Percentiles rank a stretch among this genome's conserved stretches.
phyloP scores from a whole-genome alignment of 2,888 invertebrate genomes.

The Synanthedon andrenaeformis region DNA sequence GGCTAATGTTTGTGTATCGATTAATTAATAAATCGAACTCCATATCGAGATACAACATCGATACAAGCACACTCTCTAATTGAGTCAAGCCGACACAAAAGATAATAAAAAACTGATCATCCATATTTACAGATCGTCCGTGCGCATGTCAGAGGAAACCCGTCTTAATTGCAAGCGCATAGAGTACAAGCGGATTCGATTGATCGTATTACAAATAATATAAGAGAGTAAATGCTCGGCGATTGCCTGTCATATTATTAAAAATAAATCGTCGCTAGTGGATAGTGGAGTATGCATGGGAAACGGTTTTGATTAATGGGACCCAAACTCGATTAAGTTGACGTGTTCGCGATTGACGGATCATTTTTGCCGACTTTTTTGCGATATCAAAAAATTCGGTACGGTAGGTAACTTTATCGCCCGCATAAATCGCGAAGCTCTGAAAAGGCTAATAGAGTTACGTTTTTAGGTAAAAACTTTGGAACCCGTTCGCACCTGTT shows the following conservation, averaged over 20 bases:
- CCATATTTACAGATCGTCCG: not conserved
- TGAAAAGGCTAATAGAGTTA: conserved; percentile 21
- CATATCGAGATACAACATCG: conserved; percentile 51
- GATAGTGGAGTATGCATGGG: conserved; percentile 36
- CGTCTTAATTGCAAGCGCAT: not conserved
- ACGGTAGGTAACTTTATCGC: conserved; percentile 34
- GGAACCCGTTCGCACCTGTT: conserved; percentile 60
- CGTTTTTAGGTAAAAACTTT: conserved; percentile 12
- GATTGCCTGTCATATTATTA: conserved; percentile 67
- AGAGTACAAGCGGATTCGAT: no score
- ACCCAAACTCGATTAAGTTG: conserved; percentile 54
- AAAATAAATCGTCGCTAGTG: conserved; percentile 48
- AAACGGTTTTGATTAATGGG: conserved; percentile 60
- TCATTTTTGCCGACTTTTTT: conserved; percentile 23
- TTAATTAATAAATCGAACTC: conserved; percentile 68
- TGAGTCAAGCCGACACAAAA: conserved; percentile 63
- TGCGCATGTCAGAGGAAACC: not conserved
- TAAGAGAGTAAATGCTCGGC: conserved; percentile 55
- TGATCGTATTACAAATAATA: no score
- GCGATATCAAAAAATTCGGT: conserved; percentile 12
- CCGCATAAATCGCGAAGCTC: conserved; percentile 24
- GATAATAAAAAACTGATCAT: conserved; percentile 27
- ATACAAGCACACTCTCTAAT: conserved; percentile 65
- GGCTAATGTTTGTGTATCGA: conserved; percentile 68
- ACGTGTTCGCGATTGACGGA: conserved; percentile 34